Base-by-base conservation (phyloP, 2,888 invertebrate genomes). In the Megastigmus dorsalis region DNA sequence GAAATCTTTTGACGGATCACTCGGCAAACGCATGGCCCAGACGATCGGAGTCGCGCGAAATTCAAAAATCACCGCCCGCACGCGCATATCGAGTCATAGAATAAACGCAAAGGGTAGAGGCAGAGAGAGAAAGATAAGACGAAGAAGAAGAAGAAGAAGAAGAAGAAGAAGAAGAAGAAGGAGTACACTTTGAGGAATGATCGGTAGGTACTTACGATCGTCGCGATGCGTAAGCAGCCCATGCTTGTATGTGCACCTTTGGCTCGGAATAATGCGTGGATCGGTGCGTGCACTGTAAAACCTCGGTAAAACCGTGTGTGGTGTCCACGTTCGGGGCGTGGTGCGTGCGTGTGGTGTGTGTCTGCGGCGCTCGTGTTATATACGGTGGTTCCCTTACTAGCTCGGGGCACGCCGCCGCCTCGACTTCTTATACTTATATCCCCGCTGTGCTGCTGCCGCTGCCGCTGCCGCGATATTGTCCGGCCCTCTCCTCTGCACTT, bases 391-490 rank as follows among this genome's bases (percentile, higher is more conserved):
- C 60, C 43, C 75, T 68, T 30, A 85, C 86, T 86, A 86, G 83
- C 83, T 82, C 81, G 83, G 81, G 79, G 80, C 80, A 79, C 79
- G 84, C 83, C 82, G 82, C 83, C 82, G 84, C 82, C 83, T 81
- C 80, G 82, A 80, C 80, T 82, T 86, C 86, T 86, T 86, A 86
- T 86, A 86, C 86, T 82, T 83, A 84, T 84, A 85, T 84, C 85
- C 85, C 86, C 85, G 82, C 50, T 48, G 50, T 43, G 43, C 38
- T n/a, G n/a, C n/a, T n/a, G n/a, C n/a, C n/a, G n/a, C n/a, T n/a
- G n/a, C n/a, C n/a, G n/a, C n/a, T n/a, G n/a, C n/a, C 28, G 68
- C 59, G 60, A 30, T 54, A 50, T 26, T 60, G 74, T 50, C 65
- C 65, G 55, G 59, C 75, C 70, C 66, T 55, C 63, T 69, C 68